Evolutionary conservation across 2,113 vertebrate species (phyloP).

Genomic region (Loxodonta africana): DNA sequence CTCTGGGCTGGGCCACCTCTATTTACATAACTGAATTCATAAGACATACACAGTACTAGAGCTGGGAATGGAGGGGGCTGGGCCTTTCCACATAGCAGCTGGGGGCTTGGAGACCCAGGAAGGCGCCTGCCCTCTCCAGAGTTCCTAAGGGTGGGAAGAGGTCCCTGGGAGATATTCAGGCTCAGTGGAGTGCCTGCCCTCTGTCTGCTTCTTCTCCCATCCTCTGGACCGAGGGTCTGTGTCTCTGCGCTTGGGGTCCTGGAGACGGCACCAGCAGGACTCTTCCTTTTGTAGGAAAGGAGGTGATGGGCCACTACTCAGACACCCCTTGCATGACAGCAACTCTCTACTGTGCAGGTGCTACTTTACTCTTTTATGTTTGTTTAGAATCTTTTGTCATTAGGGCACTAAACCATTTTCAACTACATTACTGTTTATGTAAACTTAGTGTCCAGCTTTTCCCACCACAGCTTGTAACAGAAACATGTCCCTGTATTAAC

Average conservation of each 20-base stretch:
- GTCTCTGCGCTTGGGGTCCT: not conserved
- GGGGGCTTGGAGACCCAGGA: not conserved
- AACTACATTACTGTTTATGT: not conserved
- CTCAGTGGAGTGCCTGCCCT: not conserved
- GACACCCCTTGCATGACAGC: too few species aligned
- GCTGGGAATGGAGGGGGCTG: constrained; percentile 28
- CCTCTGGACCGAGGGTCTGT: fast-evolving
- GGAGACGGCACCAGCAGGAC: not conserved
- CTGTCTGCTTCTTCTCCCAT: not conserved
- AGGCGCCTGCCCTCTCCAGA: not conserved
- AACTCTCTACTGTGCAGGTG: too few species aligned
- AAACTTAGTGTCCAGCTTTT: not conserved
- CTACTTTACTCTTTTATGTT: too few species aligned
- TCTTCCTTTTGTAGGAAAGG: too few species aligned
- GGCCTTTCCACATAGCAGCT: not conserved
- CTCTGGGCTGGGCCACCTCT: not conserved
- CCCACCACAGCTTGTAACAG: not conserved
- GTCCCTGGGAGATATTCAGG: not conserved
- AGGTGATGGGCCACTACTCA: too few species aligned
- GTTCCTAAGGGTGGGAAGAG: not conserved
- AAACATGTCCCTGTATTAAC: too few species aligned
- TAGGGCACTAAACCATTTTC: too few species aligned
- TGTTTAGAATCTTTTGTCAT: too few species aligned
- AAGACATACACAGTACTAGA: not conserved
- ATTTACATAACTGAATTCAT: not conserved